Percentiles rank a stretch among this genome's conserved stretches.
phyloP scores from a whole-genome alignment of 2,797 vertebrate species.

The Anas flavirostris region DNA sequence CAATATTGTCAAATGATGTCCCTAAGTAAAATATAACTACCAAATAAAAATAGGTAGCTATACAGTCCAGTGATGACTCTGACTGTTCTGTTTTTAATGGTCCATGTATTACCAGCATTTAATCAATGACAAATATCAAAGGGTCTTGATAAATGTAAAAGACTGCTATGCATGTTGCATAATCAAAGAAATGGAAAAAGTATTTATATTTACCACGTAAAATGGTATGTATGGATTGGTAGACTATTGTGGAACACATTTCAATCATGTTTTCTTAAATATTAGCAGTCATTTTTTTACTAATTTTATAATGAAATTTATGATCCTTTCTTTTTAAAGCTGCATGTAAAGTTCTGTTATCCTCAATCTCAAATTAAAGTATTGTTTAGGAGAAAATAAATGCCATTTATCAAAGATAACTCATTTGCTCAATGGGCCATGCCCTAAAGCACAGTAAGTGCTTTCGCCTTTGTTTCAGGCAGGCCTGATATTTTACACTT shows the following conservation, averaged over 20 bases:
- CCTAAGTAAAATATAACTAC: background rate
- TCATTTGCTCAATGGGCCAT: background rate
- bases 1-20: background rate
- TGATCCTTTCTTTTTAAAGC: background rate
- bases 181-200: background rate
- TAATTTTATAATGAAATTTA: background rate
- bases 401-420: background rate
- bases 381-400: background rate
- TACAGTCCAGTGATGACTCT: background rate
- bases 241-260: background rate
- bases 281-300: background rate
- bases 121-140: background rate
- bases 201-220: background rate
- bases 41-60: background rate
- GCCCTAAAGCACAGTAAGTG: background rate
- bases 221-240: background rate
- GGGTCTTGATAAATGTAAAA: background rate
- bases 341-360: background rate
- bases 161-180: background rate
- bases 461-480: rapidly evolving
- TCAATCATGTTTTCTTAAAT: background rate
- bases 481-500: background rate
- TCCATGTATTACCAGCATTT: background rate
- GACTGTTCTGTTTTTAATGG: background rate
- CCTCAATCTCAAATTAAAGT: background rate